Base-by-base conservation (phyloP, 2,888 invertebrate genomes). In the Trissoscelio sp. region DNA sequence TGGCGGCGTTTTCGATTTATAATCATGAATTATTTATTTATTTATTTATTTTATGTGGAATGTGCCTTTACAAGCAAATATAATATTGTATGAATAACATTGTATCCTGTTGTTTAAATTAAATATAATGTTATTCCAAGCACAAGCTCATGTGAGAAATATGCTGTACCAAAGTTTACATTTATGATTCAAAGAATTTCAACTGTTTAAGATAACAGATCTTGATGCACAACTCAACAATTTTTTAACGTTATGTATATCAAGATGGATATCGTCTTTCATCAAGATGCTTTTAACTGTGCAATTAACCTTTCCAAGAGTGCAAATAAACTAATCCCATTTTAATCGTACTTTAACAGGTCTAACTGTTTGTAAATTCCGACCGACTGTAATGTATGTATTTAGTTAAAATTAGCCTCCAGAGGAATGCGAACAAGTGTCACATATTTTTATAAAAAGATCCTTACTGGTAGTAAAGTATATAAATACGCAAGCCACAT, bases 391-490 rank as follows among this genome's bases (percentile, higher is more conserved):
- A 57, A 55, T 55, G 18, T 51, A 53, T 53, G 14, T 16, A 53
- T 55, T 55, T 55, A 57, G 37, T 57, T 57, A 37, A 57, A 57
- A 57, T 37, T 57, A 37, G 57, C 20, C n/a, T n/a, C 2, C 2
- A n/a, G n/a, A n/a, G 57, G 37, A 57, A 57, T 37, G 20, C 11
- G n/a, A 37, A 57, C 37, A 34, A 11, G 20, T 28, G 20, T 20
- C 31, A 12, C 34, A 37, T 57, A 55, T 31, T 31, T 31, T 16
- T 7, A 16, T 16, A 16, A 2, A 16, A 55, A 34, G 9, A 28
- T 51, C 18, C 24, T 4, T 24, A 24, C 6, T 3, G 24, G 6
- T 24, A 24, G 24, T 24, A 24, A 24, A 24, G 14, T 53, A 14
- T 55, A n/a, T 44, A 44, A 44, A 20, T 44, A 44, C 14, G n/a